Base-by-base conservation (phyloP, 2,113 vertebrate genomes). In the Genyomyrus donnyi region DNA sequence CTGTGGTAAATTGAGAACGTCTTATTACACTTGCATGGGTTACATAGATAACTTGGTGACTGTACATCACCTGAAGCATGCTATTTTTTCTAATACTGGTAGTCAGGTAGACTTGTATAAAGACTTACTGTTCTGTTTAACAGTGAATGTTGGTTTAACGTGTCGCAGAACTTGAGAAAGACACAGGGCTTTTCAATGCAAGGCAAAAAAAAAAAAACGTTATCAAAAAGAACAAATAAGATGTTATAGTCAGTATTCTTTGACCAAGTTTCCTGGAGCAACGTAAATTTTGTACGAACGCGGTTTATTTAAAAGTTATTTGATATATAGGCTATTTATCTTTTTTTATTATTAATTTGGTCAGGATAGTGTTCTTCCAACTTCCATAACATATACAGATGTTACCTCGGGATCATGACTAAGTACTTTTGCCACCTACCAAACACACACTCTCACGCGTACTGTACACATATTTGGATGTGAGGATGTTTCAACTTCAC, bases 21-120 rank as follows among this genome's bases (percentile, higher is more conserved):
- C 94, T 95, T 95, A 94, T 96, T 95, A 95, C 92, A 95, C 95
- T 96, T 96, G 96, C 96, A 96, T 96, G 96, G 96, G 95, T 95
- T 94, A 95, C 94, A 94, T 96, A 96, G 95, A 95, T 95, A 96
- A 95, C 94, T 93, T 94, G 96, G 95, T 96, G 95, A 93, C 93
- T 91, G 91, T 94, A 93, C 90, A 93, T 93, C 95, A 95, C 96
- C 95, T 94, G 93, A 95, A 96, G 96, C 96, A 96, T 96, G 96
- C 95, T 96, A 96, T 94, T 94, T 96, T 96, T 96, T 95, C 93
- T 96, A 96, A 95, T 96, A 93, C 95, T 93, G 92, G 94, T 96
- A 96, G 95, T 94, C 95, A 91, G 95, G 92, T 95, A 95, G 95
- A 95, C 93, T 94, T 94, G 92, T 95, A 52, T 92, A 92, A 95